Evolutionary conservation across 2,113 vertebrate species (phyloP).

Genomic region (Todiramphus chloris): DNA sequence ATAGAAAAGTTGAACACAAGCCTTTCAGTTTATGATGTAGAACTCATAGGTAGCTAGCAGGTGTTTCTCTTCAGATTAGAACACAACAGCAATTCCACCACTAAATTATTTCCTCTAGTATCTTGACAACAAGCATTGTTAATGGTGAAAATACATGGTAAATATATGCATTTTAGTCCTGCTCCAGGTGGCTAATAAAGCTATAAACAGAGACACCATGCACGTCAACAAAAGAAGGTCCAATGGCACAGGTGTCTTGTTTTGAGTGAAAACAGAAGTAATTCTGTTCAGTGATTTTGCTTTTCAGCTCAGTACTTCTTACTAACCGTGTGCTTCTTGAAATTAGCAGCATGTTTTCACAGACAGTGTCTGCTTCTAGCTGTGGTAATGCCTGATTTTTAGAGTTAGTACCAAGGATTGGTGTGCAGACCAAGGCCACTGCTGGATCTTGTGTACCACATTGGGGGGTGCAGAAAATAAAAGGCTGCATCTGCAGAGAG

Average conservation of each 20-base stretch:
- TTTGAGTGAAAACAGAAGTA: too few relatives aligned
- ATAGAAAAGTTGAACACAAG: neutral
- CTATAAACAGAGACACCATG: neutral
- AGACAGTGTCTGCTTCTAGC: too few relatives aligned
- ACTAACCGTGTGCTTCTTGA: too few relatives aligned
- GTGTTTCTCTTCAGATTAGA: constrained; percentile 34
- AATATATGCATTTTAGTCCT: neutral
- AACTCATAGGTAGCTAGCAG: neutral
- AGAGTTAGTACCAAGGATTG: too few relatives aligned
- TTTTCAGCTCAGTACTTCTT: too few relatives aligned
- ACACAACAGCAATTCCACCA: neutral
- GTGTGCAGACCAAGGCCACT: too few relatives aligned
- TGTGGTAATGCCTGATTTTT: too few relatives aligned
- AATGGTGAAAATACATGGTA: neutral
- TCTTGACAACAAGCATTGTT: neutral
- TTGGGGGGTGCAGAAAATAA: too few relatives aligned
- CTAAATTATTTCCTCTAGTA: neutral
- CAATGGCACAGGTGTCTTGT: neutral
- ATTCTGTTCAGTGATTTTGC: too few relatives aligned
- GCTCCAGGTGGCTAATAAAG: neutral
- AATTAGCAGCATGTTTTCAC: too few relatives aligned
- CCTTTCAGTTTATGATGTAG: neutral
- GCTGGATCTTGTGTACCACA: too few relatives aligned
- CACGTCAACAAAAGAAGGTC: neutral
- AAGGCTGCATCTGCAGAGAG: too few relatives aligned